Evolutionary conservation across 2,113 vertebrate species (phyloP), one percentile per base, ranked within the genome.

Genomic region (Apteryx owenii): DNA sequence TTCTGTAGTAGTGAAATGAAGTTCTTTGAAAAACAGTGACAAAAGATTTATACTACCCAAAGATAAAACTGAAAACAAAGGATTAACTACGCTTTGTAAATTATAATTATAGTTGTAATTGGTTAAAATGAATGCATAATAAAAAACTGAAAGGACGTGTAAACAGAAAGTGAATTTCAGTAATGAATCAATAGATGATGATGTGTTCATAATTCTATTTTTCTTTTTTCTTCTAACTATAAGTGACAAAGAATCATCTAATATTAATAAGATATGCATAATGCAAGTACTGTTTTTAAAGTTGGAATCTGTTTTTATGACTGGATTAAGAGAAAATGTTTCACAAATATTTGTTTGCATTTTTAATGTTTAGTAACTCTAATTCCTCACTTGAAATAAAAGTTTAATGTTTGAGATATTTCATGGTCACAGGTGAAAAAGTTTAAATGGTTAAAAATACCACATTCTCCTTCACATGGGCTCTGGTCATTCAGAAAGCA

Each of bases 241-340:
- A 88, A 46, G 28, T 84, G 72, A 80, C 61, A 93, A 97, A 89
- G 42, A 56, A 84, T 97, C 77, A 94, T 96, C 46, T 94, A 93
- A 94, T 95, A 95, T 97, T 96, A 90, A 92, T 94, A 93, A 90
- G 85, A 69, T 89, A 93, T 87, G 62, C 50, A 95, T 91, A 95
- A 96, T 95, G 53, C 73, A 89, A 94, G 92, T 88, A 61, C 20
- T 89, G 64, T 88, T 96, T 95, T 85, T 18, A 95, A 95, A 87
- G 48, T 93, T 82, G 18, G 48, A 70, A 85, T 77, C 10, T n/a
- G 33, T 90, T 96, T 85, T 82, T 88, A 92, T 73, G 19, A 77
- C 40, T 85, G 36, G 53, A 70, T 92, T 89, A 85, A 58, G 50
- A 92, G 50, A 95, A 93, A 93, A 66, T 61, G 5, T 53, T 81